These are phyloP conservation scores for Chloroceryle inda DNA, from an alignment of 2,797 vertebrate genomes.

Conservation along the genomic window DNA sequence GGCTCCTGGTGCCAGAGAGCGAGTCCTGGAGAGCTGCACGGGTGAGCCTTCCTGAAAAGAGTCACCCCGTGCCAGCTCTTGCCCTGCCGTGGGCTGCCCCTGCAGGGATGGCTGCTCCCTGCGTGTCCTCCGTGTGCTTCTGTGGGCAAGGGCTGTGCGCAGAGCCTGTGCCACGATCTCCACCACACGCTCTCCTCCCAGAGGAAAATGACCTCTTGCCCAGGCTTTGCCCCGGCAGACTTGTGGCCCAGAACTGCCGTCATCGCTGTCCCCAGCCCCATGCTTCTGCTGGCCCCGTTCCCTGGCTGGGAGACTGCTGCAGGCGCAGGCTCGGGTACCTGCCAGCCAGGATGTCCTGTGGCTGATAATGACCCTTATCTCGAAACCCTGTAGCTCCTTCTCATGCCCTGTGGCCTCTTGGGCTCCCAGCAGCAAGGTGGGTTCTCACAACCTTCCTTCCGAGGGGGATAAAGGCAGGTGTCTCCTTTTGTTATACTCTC, in stretches of 20 bases:
- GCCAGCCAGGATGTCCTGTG: not conserved
- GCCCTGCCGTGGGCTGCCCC: not conserved
- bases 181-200: not conserved
- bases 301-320: not conserved
- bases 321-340: not conserved
- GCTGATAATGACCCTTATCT: not conserved
- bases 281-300: not conserved
- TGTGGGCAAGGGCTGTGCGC: accelerated
- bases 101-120: not conserved
- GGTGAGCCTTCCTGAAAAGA: slow-evolving; percentile 46
- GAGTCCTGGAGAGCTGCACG: not conserved
- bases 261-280: not conserved
- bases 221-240: not conserved
- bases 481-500: not conserved
- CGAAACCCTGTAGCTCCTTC: not conserved
- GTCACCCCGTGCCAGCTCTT: not conserved
- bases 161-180: not conserved
- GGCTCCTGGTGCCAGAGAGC: slow-evolving; percentile 17
- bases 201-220: accelerated
- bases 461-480: not conserved
- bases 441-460: not conserved
- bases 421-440: not conserved
- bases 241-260: accelerated
- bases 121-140: accelerated
- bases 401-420: accelerated